Base-by-base conservation (phyloP, 2,888 invertebrate species). In the Agrilus biguttatus region DNA sequence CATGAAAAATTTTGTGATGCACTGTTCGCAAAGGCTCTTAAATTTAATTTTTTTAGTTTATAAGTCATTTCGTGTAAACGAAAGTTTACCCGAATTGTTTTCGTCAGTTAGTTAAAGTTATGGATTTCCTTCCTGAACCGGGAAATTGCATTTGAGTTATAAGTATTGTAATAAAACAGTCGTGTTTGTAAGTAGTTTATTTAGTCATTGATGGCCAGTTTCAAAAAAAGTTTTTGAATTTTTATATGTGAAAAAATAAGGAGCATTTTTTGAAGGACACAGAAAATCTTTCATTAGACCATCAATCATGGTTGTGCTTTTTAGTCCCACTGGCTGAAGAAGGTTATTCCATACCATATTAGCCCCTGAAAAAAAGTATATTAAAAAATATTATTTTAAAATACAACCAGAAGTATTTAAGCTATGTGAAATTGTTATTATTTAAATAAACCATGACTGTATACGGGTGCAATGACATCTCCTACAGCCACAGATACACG, bases 321-420 rank as follows among this genome's bases (percentile, higher is more conserved):
- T 83, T 51, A 71, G 69, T 21, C 81, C 80, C 3, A 80, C 74
- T 0, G 82, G 81, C 55, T 83, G 77, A 17, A 83, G 59, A 46
- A 83, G 67, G 56, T 82, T 82, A 66, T 82, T 82, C 82, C 82
- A 82, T 1, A 81, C 64, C 34, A 82, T 69, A 56, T 82, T 82
- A 1, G 81, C 81, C 36, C 74, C 81, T 82, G 66, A 57, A 56
- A 49, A 33, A 33, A 17, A 4, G 4, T 17, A 3, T 17, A 17
- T 3, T 21, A 21, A 21, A 21, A 21, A 43, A 42, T 14, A 32
- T 43, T 17, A 32, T 33, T 8, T 38, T 10, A 7, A 5, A 14
- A 10, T 38, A 21, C 10, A 8, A 10, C 10, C 8, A 28, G 10
- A 2, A 28, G 28, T 8, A 23, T 8, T 23, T 23, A 23, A 23